Conservation (phyloP, 1,140 invertebrate species). For the roundworm (Caenorhabditis elegans) region WBcel235 BX284606.5:5806001-5806500, state of each 20-base stretch:
- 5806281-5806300: background rate
- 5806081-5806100: background rate
- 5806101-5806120: background rate
- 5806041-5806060: background rate
- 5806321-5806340: background rate
- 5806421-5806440: no score
- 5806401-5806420: no score
- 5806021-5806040: slow-evolving; percentile 12
- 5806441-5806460: no score
- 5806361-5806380: background rate
- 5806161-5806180: background rate
- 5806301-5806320: slow-evolving; percentile 6
- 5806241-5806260: slow-evolving; percentile 28
- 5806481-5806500: no score
- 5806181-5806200: background rate
- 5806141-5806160: background rate
- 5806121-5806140: background rate
- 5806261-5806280: background rate
- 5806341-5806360: background rate
- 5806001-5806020: slow-evolving; percentile 22
- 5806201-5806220: background rate
- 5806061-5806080: slow-evolving; percentile 8
- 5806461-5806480: no score
- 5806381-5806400: no score
- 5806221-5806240: slow-evolving; percentile 7